Evolutionary conservation across 2,797 vertebrate genomes (phyloP).

Genomic region (Clarias platycephalus): DNA sequence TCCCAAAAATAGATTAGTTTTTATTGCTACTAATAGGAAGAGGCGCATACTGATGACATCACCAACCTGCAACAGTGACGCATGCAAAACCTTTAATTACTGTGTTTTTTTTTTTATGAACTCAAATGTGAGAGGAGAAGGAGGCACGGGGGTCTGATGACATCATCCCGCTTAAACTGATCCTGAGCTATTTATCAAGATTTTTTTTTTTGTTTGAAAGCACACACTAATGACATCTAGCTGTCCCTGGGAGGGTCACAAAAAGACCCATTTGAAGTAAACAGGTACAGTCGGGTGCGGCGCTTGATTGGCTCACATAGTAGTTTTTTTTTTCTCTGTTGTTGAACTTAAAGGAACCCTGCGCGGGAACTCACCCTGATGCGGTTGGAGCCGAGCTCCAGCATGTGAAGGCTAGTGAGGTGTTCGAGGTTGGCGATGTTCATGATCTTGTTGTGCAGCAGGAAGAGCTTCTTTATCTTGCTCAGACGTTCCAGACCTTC

Average conservation of each 20-base stretch:
- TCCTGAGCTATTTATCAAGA: neutral
- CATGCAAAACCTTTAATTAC: neutral
- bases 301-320: neutral
- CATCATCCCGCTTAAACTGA: neutral
- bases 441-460: constrained; percentile 96
- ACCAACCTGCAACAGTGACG: neutral
- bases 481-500: constrained; percentile 89
- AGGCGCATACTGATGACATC: constrained; percentile 6
- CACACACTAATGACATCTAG: neutral
- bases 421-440: constrained; percentile 86
- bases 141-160: neutral
- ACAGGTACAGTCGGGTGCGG: neutral
- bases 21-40: neutral
- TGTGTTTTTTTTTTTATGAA: neutral
- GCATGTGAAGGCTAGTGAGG: constrained; percentile 86
- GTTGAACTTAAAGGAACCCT: too few relatives aligned
- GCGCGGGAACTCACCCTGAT: constrained; percentile 80
- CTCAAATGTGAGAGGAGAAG: neutral
- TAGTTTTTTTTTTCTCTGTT: neutral
- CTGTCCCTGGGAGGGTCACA: too few relatives aligned
- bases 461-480: constrained; percentile 89
- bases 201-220: too few relatives aligned
- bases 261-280: neutral
- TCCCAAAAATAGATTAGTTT: too few relatives aligned
- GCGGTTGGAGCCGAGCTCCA: constrained; percentile 96